Conservation (phyloP, 2,888 invertebrate species). For the Xestia sexstrigata region DNA sequence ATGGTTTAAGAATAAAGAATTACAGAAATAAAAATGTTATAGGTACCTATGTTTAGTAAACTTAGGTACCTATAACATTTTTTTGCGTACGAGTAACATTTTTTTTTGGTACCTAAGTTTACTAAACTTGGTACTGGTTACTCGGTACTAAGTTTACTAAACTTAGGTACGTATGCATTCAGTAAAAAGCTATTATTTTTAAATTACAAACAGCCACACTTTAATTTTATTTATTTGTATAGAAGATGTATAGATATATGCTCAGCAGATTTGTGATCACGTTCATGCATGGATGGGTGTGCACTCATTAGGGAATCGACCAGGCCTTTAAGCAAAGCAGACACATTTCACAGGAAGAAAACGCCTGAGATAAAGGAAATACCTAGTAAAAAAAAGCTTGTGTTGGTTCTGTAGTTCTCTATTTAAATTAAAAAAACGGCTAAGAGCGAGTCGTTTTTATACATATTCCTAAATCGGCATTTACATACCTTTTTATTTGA, state of each 20-base stretch:
- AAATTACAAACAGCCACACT: neutral
- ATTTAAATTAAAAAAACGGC: neutral
- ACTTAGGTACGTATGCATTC: no score
- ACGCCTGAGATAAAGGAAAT: neutral
- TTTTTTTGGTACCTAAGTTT: no score
- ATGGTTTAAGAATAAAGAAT: no score
- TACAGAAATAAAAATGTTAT: no score
- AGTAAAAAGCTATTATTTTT: no score
- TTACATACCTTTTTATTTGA: neutral
- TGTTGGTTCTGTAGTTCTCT: neutral
- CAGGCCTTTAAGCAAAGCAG: neutral
- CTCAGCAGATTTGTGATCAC: conserved; percentile 3
- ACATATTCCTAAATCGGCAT: neutral
- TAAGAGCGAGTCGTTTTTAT: no score
- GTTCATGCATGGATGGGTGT: neutral
- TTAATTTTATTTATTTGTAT: neutral
- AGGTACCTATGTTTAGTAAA: no score
- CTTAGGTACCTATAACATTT: no score
- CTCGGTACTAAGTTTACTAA: no score
- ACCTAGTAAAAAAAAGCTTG: neutral
- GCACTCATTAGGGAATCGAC: conserved; percentile 1
- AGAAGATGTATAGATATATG: neutral
- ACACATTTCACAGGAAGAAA: neutral
- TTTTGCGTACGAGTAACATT: no score
- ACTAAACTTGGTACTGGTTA: no score